Base-by-base conservation (phyloP, 2,888 invertebrate genomes). In the Agriopis aurantiaria region DNA sequence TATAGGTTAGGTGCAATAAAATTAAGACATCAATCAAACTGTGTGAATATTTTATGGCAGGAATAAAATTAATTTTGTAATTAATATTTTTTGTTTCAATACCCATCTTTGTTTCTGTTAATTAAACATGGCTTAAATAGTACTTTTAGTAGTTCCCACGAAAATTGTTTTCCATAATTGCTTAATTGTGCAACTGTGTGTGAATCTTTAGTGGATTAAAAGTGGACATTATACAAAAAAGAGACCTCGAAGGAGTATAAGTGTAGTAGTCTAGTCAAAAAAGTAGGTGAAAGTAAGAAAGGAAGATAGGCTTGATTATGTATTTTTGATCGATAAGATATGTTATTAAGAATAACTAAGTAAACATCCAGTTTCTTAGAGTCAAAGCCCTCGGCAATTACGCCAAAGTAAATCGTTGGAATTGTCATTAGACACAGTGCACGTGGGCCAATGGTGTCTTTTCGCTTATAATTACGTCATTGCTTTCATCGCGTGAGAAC, bases 401-500 rank as follows among this genome's bases (percentile, higher is more conserved):
- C 8, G n/a, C 10, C 33, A 12, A 23, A 52, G 11, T 23, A 10
- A 52, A 52, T 55, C 40, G n/a, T 11, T 55, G 10, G 5, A 41
- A 55, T n/a, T n/a, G n/a, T n/a, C n/a, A n/a, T n/a, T n/a, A 55
- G n/a, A 45, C 11, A 23, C 45, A 17, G 23, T 45, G 11, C 56
- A 6, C 48, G 11, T 57, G 48, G 56, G 59, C 58, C 65, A 62
- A 64, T 65, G 67, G 52, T 59, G 64, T 71, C 68, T 73, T n/a
- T 52, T 61, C 17, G 62, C 78, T 75, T 81, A 79, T 52, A 74
- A 83, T 92, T 92, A 88, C 91, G 87, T 91, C 89, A 92, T 74
- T 75, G 85, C 89, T 91, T 91, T 91, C 90, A 84, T 90, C 87
- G 90, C 92, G 91, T 93, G 93, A 89, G 93, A 93, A 93, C 86